Evolutionary conservation across 2,113 vertebrate genomes (phyloP).

Genomic region (Bucco capensis): DNA sequence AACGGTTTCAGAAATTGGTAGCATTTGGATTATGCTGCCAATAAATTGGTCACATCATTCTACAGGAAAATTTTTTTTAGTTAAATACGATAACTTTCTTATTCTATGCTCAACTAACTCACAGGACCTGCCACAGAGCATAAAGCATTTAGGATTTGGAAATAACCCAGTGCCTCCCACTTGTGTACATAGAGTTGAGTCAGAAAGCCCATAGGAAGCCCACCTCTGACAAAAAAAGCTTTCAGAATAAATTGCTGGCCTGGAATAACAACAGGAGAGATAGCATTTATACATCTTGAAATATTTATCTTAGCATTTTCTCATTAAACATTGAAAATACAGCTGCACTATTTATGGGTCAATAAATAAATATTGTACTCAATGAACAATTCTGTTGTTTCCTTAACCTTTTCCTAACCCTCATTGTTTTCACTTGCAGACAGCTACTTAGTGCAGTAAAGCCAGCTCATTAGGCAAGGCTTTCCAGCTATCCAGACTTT

Average conservation of each 20-base stretch:
- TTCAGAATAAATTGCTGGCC: not conserved
- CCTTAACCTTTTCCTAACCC: not conserved
- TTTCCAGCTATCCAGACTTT: not conserved
- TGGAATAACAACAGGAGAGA: not conserved
- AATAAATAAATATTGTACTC: not conserved
- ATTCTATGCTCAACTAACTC: not conserved
- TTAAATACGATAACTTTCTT: not conserved
- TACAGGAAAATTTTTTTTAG: not conserved
- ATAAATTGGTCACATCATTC: not conserved
- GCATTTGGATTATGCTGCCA: not conserved
- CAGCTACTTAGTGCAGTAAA: not conserved
- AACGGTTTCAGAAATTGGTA: not conserved
- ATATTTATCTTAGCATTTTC: conserved; percentile 37
- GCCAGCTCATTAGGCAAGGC: not conserved
- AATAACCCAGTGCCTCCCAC: not conserved
- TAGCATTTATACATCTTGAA: not conserved
- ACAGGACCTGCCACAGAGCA: not conserved
- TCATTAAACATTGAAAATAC: not conserved
- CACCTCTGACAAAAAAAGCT: not conserved
- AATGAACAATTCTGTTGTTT: not conserved
- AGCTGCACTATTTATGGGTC: not conserved
- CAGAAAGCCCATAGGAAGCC: not conserved
- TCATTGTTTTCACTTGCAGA: not conserved
- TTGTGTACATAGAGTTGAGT: not conserved
- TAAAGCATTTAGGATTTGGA: not conserved